Percentiles rank a stretch among this genome's conserved stretches.
Conservation (phyloP, 1,140 invertebrate genomes). For the Piezodorus guildinii region DNA sequence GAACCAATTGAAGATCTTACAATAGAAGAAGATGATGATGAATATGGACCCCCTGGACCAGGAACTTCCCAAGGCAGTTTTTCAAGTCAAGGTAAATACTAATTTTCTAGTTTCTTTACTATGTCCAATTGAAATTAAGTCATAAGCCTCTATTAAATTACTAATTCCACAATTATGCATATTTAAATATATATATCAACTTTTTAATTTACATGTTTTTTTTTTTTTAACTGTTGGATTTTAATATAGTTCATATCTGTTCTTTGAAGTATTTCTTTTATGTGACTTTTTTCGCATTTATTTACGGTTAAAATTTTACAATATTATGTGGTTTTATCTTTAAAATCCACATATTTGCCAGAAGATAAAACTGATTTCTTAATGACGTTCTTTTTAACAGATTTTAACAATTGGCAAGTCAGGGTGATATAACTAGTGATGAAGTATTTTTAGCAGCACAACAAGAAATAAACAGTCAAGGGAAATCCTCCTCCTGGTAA, state of each 20-base stretch:
- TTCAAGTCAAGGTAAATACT: background rate
- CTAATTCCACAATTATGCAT: too few relatives aligned
- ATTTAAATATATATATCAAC: too few relatives aligned
- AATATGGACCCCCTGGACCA: conserved; percentile 1
- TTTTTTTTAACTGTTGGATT: too few relatives aligned
- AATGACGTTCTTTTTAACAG: background rate
- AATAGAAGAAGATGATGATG: conserved; percentile 18
- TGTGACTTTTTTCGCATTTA: too few relatives aligned
- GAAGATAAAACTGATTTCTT: too few relatives aligned
- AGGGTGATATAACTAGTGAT: conserved; percentile 10
- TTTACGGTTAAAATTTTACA: too few relatives aligned
- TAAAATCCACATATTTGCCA: too few relatives aligned
- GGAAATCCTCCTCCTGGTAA: background rate
- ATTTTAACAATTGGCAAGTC: conserved; percentile 4
- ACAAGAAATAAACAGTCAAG: conserved; percentile 5
- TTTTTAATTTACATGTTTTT: too few relatives aligned
- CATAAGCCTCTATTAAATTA: too few relatives aligned
- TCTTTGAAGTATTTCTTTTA: too few relatives aligned
- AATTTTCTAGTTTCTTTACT: background rate
- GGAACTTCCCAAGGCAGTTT: conserved; percentile 15
- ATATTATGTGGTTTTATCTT: too few relatives aligned
- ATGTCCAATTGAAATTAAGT: background rate
- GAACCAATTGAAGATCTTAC: conserved; percentile 15
- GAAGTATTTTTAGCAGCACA: conserved; percentile 11
- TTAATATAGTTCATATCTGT: too few relatives aligned